These are phyloP conservation scores for Eulacestoma nigropectus DNA, from an alignment of 2,113 vertebrate genomes.

Conservation along the genomic window DNA sequence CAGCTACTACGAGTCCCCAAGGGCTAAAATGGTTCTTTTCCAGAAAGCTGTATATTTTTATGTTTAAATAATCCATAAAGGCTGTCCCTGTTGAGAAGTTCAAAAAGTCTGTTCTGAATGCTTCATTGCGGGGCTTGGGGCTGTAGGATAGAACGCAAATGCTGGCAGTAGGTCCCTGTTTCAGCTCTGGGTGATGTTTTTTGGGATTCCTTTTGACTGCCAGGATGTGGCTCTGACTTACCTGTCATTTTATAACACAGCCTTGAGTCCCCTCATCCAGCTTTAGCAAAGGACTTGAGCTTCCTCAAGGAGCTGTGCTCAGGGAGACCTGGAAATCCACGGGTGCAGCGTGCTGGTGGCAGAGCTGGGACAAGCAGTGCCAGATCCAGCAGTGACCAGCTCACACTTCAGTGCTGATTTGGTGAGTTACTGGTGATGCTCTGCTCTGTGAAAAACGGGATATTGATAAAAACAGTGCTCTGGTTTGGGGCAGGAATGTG, in stretches of 20 bases:
- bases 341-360: rapidly evolving
- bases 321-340: background rate
- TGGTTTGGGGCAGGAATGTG: background rate
- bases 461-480: background rate
- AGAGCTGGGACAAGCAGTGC: background rate
- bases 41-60: conserved; percentile 32
- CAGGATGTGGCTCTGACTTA: background rate
- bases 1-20: background rate
- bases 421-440: background rate
- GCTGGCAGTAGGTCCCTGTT: background rate
- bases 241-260: background rate
- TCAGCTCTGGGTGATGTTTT: background rate
- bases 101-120: background rate
- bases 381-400: background rate
- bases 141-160: background rate
- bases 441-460: background rate
- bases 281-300: background rate
- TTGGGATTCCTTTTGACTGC: background rate
- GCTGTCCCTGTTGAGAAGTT: conserved; percentile 30
- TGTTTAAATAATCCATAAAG: conserved; percentile 59
- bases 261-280: background rate
- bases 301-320: background rate
- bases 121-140: background rate
- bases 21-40: conserved; percentile 16
- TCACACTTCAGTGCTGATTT: rapidly evolving